These are phyloP conservation scores for Myrmecobius fasciatus DNA, from an alignment of 2,113 vertebrate species.

Conservation along the genomic window DNA sequence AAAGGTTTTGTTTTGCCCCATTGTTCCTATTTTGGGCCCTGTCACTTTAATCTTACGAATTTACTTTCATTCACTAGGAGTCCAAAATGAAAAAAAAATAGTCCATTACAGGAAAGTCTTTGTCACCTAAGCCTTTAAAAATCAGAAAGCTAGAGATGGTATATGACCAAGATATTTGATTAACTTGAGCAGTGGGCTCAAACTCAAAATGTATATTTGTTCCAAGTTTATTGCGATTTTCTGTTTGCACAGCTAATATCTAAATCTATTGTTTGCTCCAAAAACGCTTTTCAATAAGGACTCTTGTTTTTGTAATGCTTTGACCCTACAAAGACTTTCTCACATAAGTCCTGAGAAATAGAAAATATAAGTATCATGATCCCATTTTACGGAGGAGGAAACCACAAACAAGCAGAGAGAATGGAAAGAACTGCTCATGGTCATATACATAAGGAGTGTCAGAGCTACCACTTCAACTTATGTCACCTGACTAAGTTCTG, in stretches of 20 bases:
- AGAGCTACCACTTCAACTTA: background rate
- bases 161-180: background rate
- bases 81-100: slow-evolving; percentile 8
- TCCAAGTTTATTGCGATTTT: background rate
- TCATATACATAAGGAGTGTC: background rate
- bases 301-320: background rate
- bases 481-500: background rate
- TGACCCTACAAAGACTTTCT: background rate
- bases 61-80: slow-evolving; percentile 49
- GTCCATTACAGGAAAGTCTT: background rate
- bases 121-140: slow-evolving; percentile 3
- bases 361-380: background rate
- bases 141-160: background rate
- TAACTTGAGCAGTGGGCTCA: background rate
- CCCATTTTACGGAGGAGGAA: background rate
- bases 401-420: background rate
- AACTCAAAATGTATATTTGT: background rate
- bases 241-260: background rate
- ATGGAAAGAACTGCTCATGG: background rate
- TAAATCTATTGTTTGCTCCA: background rate
- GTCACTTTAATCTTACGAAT: slow-evolving; percentile 54
- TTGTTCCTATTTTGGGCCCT: slow-evolving; percentile 37
- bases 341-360: background rate
- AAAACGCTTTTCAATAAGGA: background rate
- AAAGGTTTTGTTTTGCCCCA: slow-evolving; percentile 21